Evolutionary conservation across 1,140 invertebrate genomes (phyloP).

Genomic region (Bombus ignitus): DNA sequence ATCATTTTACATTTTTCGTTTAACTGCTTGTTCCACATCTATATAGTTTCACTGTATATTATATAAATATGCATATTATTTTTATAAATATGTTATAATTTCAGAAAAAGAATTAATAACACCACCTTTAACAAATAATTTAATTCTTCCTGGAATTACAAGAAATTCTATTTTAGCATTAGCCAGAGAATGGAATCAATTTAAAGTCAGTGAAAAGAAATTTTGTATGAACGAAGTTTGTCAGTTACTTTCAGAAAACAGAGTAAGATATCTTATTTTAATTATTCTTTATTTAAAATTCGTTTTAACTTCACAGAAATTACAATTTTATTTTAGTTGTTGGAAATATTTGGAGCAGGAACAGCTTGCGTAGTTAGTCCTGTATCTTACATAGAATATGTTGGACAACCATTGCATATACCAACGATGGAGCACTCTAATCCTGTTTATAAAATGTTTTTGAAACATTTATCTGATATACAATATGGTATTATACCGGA

Average conservation of each 20-base stretch:
- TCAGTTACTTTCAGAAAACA: slow-evolving; percentile 89
- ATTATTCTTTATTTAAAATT: background rate
- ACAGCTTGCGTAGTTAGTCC: slow-evolving; percentile 97
- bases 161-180: slow-evolving; percentile 94
- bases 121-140: slow-evolving; percentile 92
- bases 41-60: background rate
- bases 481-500: slow-evolving; percentile 91
- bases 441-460: slow-evolving; percentile 87
- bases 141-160: slow-evolving; percentile 97
- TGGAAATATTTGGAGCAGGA: slow-evolving; percentile 97
- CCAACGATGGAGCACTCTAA: slow-evolving; percentile 89
- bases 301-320: background rate
- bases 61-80: background rate
- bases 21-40: background rate
- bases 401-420: slow-evolving; percentile 86
- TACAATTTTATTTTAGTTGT: slow-evolving; percentile 85
- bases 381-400: slow-evolving; percentile 90
- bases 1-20: background rate
- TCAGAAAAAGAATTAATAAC: slow-evolving; percentile 96
- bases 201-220: slow-evolving; percentile 91
- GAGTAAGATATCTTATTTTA: slow-evolving; percentile 85
- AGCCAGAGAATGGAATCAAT: slow-evolving; percentile 92
- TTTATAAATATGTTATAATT: slow-evolving; percentile 8
- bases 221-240: slow-evolving; percentile 95
- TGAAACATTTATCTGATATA: slow-evolving; percentile 90